Conservation (phyloP, 2,113 vertebrate species). For the Lepus europaeus region DNA sequence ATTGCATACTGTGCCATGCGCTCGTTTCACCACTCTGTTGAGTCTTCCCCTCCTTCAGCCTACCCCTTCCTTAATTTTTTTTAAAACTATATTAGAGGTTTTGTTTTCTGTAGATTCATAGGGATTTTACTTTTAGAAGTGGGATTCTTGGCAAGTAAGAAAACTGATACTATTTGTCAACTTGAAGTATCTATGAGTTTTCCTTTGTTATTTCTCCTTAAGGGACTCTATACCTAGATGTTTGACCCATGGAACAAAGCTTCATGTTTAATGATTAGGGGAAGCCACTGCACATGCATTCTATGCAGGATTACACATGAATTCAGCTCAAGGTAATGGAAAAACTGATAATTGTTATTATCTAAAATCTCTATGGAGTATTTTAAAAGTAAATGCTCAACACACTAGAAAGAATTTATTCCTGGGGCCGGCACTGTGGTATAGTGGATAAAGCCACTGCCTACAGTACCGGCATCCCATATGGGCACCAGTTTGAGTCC, state of each 20-base stretch:
- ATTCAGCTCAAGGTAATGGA: constrained; percentile 9
- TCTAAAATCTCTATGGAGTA: constrained; percentile 19
- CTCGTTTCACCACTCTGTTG: background rate
- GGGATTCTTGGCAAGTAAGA: background rate
- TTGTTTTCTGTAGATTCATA: background rate
- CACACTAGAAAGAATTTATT: background rate
- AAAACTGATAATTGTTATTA: background rate
- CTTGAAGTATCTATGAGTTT: background rate
- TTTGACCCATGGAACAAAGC: background rate
- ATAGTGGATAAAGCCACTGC: too few species aligned
- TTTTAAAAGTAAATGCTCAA: background rate
- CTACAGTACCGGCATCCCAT: too few species aligned
- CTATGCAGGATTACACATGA: background rate
- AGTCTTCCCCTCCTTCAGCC: background rate
- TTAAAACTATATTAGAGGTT: background rate
- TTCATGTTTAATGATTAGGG: background rate
- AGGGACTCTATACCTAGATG: background rate
- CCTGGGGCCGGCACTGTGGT: too few species aligned
- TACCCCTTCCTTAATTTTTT: background rate
- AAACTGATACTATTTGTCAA: background rate
- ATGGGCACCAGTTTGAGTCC: too few species aligned
- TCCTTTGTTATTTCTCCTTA: constrained; percentile 9
- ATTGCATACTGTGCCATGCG: background rate
- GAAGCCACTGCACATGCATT: background rate
- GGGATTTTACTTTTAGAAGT: constrained; percentile 23